Evolutionary conservation across 2,113 vertebrate genomes (phyloP).

Genomic region (Rhinogobius similis): DNA sequence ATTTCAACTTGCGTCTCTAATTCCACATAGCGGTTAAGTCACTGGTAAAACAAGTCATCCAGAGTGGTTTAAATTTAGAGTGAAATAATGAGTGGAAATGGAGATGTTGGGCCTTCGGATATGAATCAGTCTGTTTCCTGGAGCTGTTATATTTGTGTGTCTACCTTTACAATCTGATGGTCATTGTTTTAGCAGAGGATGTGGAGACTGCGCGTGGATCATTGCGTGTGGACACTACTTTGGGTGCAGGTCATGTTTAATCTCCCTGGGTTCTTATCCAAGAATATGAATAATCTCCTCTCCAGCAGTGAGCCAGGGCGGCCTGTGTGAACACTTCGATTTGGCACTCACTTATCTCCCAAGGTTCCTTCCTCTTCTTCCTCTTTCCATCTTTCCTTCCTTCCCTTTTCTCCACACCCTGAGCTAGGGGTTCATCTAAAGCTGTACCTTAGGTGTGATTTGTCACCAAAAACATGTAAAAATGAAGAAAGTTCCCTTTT

Average conservation of each 20-base stretch:
- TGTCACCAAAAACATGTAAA: constrained; percentile 25
- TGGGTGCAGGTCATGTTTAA: constrained; percentile 61
- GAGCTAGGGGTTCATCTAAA: constrained; percentile 49
- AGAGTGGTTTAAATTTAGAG: constrained; percentile 55
- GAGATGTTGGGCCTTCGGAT: constrained; percentile 66
- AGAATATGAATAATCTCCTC: constrained; percentile 79
- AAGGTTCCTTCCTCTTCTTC: constrained; percentile 81
- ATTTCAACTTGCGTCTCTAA: background rate
- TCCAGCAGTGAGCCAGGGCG: constrained; percentile 67
- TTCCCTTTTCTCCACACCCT: constrained; percentile 69
- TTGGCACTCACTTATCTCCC: constrained; percentile 72
- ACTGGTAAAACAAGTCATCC: constrained; percentile 23
- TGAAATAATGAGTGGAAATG: constrained; percentile 68
- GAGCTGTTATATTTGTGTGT: constrained; percentile 43
- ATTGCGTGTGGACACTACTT: constrained; percentile 40
- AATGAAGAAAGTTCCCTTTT: constrained; percentile 4
- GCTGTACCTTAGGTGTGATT: constrained; percentile 55
- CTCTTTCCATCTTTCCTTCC: constrained; percentile 84
- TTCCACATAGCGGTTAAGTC: constrained; percentile 12
- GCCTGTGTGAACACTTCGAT: constrained; percentile 75
- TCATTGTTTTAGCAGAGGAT: constrained; percentile 68
- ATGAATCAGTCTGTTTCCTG: constrained; percentile 75
- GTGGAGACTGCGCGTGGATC: constrained; percentile 58
- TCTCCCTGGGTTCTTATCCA: constrained; percentile 66
- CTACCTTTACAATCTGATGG: constrained; percentile 29